Conservation (phyloP, 1,140 invertebrate species). For the Papilio aristodemus region DNA sequence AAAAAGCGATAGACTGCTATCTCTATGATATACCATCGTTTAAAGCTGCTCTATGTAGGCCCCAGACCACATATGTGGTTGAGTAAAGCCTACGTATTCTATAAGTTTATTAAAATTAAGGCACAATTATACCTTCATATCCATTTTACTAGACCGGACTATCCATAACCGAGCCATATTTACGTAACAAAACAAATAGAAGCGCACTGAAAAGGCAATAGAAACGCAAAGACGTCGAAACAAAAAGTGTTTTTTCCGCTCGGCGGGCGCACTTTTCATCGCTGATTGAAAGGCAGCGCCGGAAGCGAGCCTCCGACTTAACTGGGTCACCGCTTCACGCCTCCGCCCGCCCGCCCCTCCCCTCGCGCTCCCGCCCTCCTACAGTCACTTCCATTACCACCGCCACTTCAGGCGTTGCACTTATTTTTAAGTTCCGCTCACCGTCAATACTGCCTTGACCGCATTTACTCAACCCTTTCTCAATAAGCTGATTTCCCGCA, state of each 20-base stretch:
- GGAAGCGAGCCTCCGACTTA: slow-evolving; percentile 43
- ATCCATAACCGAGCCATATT: background rate
- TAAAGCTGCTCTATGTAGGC: too few species aligned
- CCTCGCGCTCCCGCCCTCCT: slow-evolving; percentile 2
- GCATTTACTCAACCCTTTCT: slow-evolving; percentile 12
- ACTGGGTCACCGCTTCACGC: slow-evolving; percentile 44
- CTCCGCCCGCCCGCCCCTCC: slow-evolving; percentile 25
- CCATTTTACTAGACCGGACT: background rate
- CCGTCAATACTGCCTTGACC: slow-evolving; percentile 24
- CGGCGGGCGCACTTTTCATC: slow-evolving; percentile 44
- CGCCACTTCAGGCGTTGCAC: slow-evolving; percentile 20
- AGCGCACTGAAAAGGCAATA: slow-evolving; percentile 30
- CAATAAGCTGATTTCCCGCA: slow-evolving; percentile 6
- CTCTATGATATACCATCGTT: too few species aligned
- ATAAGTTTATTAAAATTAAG: background rate
- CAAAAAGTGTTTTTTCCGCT: slow-evolving; percentile 44
- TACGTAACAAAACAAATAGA: slow-evolving; percentile 23
- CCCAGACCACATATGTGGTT: too few species aligned
- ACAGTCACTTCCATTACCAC: slow-evolving; percentile 27
- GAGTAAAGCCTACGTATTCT: too few species aligned
- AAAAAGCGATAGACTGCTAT: too few species aligned
- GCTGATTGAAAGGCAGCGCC: slow-evolving; percentile 46
- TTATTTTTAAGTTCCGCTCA: slow-evolving; percentile 25
- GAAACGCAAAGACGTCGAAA: slow-evolving; percentile 39
- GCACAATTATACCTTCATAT: background rate